Base-by-base conservation (phyloP, 2,888 invertebrate species). In the Drosophila subsilvestris region DNA sequence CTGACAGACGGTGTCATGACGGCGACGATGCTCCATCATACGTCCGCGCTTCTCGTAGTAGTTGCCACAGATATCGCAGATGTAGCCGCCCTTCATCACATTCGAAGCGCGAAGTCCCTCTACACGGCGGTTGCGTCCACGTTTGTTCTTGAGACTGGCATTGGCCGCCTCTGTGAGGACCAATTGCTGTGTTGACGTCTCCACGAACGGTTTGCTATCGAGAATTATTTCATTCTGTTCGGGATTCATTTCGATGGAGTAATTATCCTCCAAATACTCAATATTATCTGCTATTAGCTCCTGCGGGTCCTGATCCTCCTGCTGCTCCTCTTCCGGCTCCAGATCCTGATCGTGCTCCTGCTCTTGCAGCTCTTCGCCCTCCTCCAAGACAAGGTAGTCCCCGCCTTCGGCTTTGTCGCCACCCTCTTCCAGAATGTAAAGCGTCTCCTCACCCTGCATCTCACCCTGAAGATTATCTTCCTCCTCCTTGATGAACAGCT, bases 11-110 rank as follows among this genome's bases (percentile, higher is more conserved):
- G 82, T 79, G 63, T 88, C 90, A 48, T 91, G 91, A 2, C 90
- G 74, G 1, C 90, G 82, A 25, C 91, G 88, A 65, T 91, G 91
- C 20, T 91, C 91, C 81, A 84, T 90, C 83, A 91, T 89, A 8
- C 91, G 85, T 12, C 91, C 90, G 1, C 88, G 86, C 55, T 91
- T 91, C n/a, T 82, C 78, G 61, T 89, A 91, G 20, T 87, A 88
- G 68, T 91, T 91, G 0, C 91, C 91, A 55, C 91, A 91, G 2
- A 91, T 74, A 74, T 91, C 91, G 58, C 91, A 91, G 8, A 91
- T 91, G 44, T 89, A 88, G 10, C 83, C 82, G 20, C 78, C 79
- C 56, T 89, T 80, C 44, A 37, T 37, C 37, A 37, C 37, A 37
- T 37, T 37, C 14, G 37, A 37, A n/a, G 37, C 37, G 12, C 37